phyloP scores from a whole-genome alignment of 2,113 vertebrate genomes.

The Sinocyclocheilus anshuiensis region DNA sequence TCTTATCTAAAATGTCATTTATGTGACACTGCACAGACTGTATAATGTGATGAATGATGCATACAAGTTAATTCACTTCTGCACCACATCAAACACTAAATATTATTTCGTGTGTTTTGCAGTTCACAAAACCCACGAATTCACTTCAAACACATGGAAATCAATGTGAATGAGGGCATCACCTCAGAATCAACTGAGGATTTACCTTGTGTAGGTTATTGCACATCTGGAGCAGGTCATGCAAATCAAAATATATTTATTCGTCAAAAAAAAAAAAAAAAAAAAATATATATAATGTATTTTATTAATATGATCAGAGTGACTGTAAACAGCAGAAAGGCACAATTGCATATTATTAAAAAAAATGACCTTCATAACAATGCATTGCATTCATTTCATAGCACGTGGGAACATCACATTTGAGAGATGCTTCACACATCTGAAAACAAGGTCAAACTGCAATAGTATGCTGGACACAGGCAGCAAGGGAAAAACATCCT shows the following conservation, averaged over 20 bases:
- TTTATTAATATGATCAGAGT: too few relatives aligned
- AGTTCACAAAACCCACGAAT: not conserved
- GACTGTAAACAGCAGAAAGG: not conserved
- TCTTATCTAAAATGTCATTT: not conserved
- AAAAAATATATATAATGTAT: too few relatives aligned
- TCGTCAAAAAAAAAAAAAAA: too few relatives aligned
- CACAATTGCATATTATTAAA: not conserved
- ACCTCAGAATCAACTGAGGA: not conserved
- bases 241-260: not conserved
- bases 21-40: too few relatives aligned
- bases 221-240: not conserved
- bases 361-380: not conserved
- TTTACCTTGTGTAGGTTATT: not conserved
- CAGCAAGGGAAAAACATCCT: not conserved
- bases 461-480: not conserved
- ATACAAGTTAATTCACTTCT: not conserved
- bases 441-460: not conserved
- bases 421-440: not conserved
- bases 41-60: not conserved
- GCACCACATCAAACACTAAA: not conserved
- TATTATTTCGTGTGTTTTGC: not conserved
- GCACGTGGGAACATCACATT: not conserved
- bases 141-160: not conserved
- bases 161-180: not conserved
- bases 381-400: not conserved